Conservation (phyloP, 2,797 vertebrate species). For the Miopithecus talapoin region DNA sequence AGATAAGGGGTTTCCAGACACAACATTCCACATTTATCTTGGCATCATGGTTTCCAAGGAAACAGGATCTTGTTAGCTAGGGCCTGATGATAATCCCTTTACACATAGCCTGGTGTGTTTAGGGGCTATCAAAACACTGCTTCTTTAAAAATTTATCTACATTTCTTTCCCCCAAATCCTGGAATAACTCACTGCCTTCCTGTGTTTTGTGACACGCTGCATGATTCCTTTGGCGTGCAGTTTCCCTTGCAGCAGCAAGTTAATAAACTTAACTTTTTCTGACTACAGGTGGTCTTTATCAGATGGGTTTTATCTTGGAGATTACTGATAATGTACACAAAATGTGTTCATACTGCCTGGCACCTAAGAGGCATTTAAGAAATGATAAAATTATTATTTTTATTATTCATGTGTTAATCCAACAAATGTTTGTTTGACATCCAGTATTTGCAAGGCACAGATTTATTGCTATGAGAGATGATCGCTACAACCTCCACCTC, state of each 20-base stretch:
- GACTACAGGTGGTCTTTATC: background rate
- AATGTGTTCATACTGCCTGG: background rate
- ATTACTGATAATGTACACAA: background rate
- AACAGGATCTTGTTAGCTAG: constrained; percentile 56
- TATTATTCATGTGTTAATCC: background rate
- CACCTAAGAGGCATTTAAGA: background rate
- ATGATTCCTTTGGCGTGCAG: background rate
- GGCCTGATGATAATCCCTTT: constrained; percentile 61
- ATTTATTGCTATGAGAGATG: background rate
- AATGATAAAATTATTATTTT: background rate
- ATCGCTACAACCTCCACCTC: background rate
- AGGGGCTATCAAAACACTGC: constrained; percentile 8
- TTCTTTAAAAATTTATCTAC: constrained; percentile 44
- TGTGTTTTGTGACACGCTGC: background rate
- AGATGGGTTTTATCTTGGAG: background rate
- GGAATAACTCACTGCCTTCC: background rate
- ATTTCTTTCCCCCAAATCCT: background rate
- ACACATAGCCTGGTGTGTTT: constrained; percentile 32
- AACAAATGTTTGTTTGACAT: background rate
- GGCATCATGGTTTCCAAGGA: constrained; percentile 67
- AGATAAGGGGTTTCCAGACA: constrained; percentile 64
- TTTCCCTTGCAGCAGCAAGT: background rate
- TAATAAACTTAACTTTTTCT: constrained; percentile 12
- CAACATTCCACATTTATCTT: constrained; percentile 63
- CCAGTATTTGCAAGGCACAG: background rate